Conservation (phyloP, 2,113 vertebrate species). For the Solenodon paradoxus region DNA sequence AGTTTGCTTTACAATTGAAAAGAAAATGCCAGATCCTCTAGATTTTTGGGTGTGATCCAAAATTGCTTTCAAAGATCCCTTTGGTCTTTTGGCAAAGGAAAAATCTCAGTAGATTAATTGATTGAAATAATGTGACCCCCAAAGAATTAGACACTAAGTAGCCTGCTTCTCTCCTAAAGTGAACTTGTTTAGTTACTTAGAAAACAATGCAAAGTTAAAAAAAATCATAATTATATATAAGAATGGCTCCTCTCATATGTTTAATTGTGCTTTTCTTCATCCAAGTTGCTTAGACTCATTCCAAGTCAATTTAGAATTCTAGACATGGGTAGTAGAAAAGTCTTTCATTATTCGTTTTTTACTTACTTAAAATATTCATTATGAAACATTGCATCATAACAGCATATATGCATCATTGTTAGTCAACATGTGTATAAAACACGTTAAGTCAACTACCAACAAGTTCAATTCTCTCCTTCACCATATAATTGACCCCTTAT, state of each 20-base stretch:
- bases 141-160: background rate
- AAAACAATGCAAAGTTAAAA: conserved; percentile 22
- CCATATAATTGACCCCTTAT: too few relatives aligned
- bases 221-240: background rate
- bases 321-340: background rate
- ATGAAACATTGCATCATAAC: too few relatives aligned
- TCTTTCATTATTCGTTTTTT: too few relatives aligned
- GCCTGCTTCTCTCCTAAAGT: background rate
- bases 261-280: background rate
- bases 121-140: background rate
- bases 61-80: background rate
- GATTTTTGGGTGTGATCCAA: background rate
- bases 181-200: background rate
- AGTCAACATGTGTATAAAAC: too few relatives aligned
- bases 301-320: background rate
- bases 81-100: conserved; percentile 3
- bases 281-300: background rate
- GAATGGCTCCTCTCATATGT: background rate
- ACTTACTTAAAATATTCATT: too few relatives aligned
- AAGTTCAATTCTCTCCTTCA: too few relatives aligned
- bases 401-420: too few relatives aligned
- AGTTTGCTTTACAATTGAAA: background rate
- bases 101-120: background rate
- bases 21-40: background rate
- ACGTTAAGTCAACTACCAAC: too few relatives aligned